Evolutionary conservation across 2,113 vertebrate species (phyloP), one percentile per base, ranked within the genome.

Genomic region (Calcarius ornatus): DNA sequence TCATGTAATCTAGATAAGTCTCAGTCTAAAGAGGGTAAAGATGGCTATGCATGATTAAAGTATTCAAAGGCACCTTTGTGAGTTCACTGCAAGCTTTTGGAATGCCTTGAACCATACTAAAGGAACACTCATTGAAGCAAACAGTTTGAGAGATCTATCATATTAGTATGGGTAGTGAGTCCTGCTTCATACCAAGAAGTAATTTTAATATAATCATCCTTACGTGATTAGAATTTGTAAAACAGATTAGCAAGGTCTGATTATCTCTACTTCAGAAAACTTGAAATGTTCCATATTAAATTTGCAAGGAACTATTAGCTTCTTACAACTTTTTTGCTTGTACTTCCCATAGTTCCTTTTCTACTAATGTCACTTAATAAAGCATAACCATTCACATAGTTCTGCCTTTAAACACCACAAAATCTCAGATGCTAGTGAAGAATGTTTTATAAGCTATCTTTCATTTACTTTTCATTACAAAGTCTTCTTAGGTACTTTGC

Each of bases 51-150:
- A 61, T 88, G 92, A 93, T 94, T 88, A 61, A 88, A 88, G 6
- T 48, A 65, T 61, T 88, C 94, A 93, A 94, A 95, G 88, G 79
- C 94, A 93, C 85, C 85, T 96, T 80, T 82, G 28, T 53, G 42
- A 69, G 75, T 51, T 93, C 78, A 56, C 82, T 70, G 79, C 23
- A 61, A 61, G 79, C 20, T 47, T 75, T 78, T 66, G 43, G 30
- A 33, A 56, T 83, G 63, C 72, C 59, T 64, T 81, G 83, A 95
- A 91, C 68, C 59, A 38, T 45, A n/a, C 12, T 33, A 35, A 91
- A 81, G 42, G 42, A 75, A 35, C 45, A 53, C 7, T 69, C 75
- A 77, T 5, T 54, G 81, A 92, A 88, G 85, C 50, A 90, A 90
- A 76, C 7, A 76, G 31, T 53, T 89, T 72, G 16, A 90, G 73